Evolutionary conservation across 2,113 vertebrate species (phyloP).

Genomic region (Emydura subglobosa): DNA sequence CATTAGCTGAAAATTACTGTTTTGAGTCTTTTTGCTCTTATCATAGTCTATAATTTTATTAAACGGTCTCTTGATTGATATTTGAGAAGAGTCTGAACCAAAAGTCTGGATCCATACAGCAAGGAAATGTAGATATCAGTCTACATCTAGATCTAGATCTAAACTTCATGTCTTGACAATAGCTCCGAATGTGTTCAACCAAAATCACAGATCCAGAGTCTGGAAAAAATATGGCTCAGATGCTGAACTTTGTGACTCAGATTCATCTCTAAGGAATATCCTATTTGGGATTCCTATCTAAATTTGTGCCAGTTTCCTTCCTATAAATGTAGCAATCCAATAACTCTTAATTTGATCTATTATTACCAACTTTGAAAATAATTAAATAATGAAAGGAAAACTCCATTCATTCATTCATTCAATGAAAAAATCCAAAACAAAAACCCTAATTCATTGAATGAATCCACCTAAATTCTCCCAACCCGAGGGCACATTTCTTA

Average conservation of each 20-base stretch:
- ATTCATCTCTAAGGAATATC: background rate
- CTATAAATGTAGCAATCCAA: background rate
- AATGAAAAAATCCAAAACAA: background rate
- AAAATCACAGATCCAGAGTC: background rate
- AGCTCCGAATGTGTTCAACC: background rate
- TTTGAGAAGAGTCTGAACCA: background rate
- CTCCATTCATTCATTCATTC: background rate
- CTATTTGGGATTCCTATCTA: background rate
- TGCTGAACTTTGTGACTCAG: background rate
- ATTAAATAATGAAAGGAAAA: too few relatives aligned
- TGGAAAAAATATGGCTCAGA: background rate
- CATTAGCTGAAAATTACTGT: background rate
- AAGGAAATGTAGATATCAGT: background rate
- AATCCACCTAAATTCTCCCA: background rate
- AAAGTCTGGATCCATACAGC: background rate
- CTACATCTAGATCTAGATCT: background rate
- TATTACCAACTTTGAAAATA: background rate
- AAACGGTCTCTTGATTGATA: background rate
- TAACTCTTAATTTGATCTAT: background rate
- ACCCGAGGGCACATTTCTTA: background rate
- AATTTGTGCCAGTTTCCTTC: background rate
- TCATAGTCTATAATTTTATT: background rate
- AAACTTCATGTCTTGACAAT: background rate
- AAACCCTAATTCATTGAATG: background rate
- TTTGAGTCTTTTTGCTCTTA: background rate